Base-by-base conservation (phyloP, 2,888 invertebrate genomes). In the Kryphioiulus occultus region DNA sequence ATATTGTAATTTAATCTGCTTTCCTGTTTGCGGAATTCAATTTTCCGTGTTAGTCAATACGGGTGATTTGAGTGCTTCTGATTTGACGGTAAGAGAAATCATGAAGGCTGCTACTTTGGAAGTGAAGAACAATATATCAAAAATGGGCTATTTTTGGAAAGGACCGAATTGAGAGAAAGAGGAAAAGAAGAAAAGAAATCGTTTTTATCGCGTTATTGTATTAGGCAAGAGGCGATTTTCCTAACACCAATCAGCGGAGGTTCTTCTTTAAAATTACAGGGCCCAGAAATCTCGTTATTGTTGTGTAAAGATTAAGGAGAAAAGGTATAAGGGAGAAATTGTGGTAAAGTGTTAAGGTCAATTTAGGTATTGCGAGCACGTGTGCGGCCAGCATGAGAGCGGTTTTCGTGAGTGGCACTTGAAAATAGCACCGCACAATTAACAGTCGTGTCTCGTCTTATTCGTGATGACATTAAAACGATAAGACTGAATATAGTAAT, bases 401-500 rank as follows among this genome's bases (percentile, higher is more conserved):
- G 39, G 39, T 39, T 47, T 17, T 47, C 47, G 47, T 17, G 10
- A 47, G 47, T 47, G 47, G 47, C 47, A 47, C 47, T 47, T 47
- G 5, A 10, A 47, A 47, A 47, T 47, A 47, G 47, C 47, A 15
- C 47, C 15, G 47, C 47, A 9, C 47, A 47, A 82, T 82, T 82
- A 82, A 82, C n/a, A 82, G 26, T 82, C 82, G 82, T 15, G 32
- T 26, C 82, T 82, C 32, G 82, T 32, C 32, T 32, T 32, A 82
- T 19, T 82, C 82, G 47, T 47, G 32, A 82, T 82, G 82, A 30
- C 82, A 82, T 82, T 82, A 82, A 82, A 82, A 82, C 82, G 82
- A 82, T 82, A 82, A 82, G 30, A 15, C 32, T 82, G 82, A 82
- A 32, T 32, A 82, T 15, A 82, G 32, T 26, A 82, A 82, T 82